A percentile compares a stretch with the other conserved stretches of the same genome.
These are phyloP conservation scores for Carassius carassius DNA, from an alignment of 2,113 vertebrate species.

Conservation along the genomic window DNA sequence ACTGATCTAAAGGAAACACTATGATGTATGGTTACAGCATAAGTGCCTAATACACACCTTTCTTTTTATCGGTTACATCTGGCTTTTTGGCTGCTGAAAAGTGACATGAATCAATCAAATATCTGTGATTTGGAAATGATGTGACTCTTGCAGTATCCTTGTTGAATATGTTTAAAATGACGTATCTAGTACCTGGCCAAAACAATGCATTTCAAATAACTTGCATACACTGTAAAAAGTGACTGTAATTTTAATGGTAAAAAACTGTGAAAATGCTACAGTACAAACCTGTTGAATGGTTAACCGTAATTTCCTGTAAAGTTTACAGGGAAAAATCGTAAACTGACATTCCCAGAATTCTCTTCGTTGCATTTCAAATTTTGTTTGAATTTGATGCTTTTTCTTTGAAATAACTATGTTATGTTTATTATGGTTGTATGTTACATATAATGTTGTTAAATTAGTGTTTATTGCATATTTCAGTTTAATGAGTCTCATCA, in stretches of 20 bases:
- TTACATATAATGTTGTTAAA: neutral
- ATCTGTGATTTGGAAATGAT: conserved; percentile 1
- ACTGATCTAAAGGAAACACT: neutral
- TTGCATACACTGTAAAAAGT: neutral
- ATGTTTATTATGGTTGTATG: no score
- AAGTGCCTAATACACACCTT: conserved; percentile 36
- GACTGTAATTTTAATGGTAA: no score
- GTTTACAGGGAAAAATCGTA: no score
- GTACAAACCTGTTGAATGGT: no score
- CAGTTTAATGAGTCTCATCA: no score
- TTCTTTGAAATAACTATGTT: no score
- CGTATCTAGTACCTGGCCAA: neutral
- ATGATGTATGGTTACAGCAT: neutral
- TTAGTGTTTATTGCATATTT: no score
- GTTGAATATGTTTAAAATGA: neutral
- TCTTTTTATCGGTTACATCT: conserved; percentile 67
- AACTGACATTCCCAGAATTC: no score
- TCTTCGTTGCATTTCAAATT: no score
- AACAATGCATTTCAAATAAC: neutral
- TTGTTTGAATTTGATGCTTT: no score
- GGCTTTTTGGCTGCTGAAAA: conserved; percentile 69
- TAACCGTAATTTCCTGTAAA: no score
- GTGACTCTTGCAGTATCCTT: neutral
- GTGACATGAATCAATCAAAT: neutral
- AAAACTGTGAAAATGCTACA: no score